A percentile compares a stretch with the other conserved stretches of the same genome.
Conservation (phyloP, 2,113 vertebrate genomes). For the Psettodes erumei region DNA sequence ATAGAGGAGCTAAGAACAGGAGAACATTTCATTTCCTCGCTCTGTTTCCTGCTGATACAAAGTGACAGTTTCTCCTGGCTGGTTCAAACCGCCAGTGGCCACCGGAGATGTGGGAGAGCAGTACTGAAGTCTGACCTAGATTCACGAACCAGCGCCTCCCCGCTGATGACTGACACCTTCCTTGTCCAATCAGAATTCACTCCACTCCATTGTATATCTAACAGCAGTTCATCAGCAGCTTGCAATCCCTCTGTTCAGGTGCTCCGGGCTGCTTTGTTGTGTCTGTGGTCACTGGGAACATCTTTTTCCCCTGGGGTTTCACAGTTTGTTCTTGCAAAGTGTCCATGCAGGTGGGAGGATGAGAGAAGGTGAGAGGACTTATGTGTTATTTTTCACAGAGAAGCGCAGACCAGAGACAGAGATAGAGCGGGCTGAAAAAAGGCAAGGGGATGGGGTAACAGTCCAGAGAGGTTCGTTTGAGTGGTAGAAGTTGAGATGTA, state of each 20-base stretch:
- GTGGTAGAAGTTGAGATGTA: slow-evolving; percentile 31
- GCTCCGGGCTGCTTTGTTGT: slow-evolving; percentile 27
- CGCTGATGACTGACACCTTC: slow-evolving; percentile 44
- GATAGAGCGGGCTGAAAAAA: slow-evolving; percentile 27
- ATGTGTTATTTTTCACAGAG: slow-evolving; percentile 52
- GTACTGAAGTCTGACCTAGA: slow-evolving; percentile 72
- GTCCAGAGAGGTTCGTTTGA: slow-evolving; percentile 45
- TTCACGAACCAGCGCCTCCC: slow-evolving; percentile 37
- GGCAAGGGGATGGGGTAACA: slow-evolving; percentile 15
- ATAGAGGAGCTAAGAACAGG: slow-evolving; percentile 44
- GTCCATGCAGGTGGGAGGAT: slow-evolving; percentile 71
- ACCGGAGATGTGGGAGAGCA: slow-evolving; percentile 60
- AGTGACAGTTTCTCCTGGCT: slow-evolving; percentile 70
- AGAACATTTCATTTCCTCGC: slow-evolving; percentile 51
- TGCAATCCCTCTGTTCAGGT: slow-evolving; percentile 38
- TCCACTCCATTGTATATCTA: neutral
- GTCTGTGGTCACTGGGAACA: slow-evolving; percentile 11
- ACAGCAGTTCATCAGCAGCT: slow-evolving; percentile 46
- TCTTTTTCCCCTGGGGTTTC: slow-evolving; percentile 33
- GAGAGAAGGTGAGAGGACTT: slow-evolving; percentile 46
- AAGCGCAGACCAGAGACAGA: slow-evolving; percentile 23
- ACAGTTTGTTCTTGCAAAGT: slow-evolving; percentile 62
- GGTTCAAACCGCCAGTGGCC: slow-evolving; percentile 65
- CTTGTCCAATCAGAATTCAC: slow-evolving; percentile 56
- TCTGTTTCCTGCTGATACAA: slow-evolving; percentile 70